Base-by-base conservation (phyloP, 2,113 vertebrate genomes). In the Ariopsis seemanni region DNA sequence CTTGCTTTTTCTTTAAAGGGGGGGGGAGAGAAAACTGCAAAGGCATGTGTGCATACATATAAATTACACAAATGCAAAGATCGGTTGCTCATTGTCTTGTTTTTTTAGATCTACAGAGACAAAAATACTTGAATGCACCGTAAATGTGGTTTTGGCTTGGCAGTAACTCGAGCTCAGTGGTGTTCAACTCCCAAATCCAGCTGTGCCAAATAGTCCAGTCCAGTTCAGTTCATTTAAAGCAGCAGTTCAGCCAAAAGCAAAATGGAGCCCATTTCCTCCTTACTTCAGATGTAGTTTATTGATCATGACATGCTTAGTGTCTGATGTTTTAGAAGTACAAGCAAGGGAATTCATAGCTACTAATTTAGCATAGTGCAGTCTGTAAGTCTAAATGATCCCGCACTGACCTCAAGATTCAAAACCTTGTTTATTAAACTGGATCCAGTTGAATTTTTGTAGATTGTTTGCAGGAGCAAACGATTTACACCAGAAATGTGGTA, bases 111-210 rank as follows among this genome's bases (percentile, higher is more conserved):
- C 50, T 15, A 9, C 4, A 42, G 25, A n/a, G 42, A 14, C 18
- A 48, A 57, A 22, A 15, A 75, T 34, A 63, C 14, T 48, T 48
- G 71, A 71, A 58, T 11, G 22, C 53, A 27, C 20, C 8, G 15
- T 48, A 7, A 81, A 57, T 18, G 77, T 22, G 3, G 10, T 67
- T 15, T 22, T 62, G 53, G 10, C 52, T 53, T 62, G 25, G 86
- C 57, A 25, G 86, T 63, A 53, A 75, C 65, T 30, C 30, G 15
- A 75, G 78, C 71, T 65, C n/a, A 0, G 20, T 34, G 30, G 75
- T 75, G 48, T 71, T 55, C 80, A 83, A 87, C 20, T 55, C 58
- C 81, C 50, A 25, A 30, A 63, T 55, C 25, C 81, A 83, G 86
- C 86, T 87, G 86, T 63, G 81, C 6, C 69, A 55, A 87, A 65